Conservation (phyloP, 2,113 vertebrate genomes). For the Dromas ardeola region DNA sequence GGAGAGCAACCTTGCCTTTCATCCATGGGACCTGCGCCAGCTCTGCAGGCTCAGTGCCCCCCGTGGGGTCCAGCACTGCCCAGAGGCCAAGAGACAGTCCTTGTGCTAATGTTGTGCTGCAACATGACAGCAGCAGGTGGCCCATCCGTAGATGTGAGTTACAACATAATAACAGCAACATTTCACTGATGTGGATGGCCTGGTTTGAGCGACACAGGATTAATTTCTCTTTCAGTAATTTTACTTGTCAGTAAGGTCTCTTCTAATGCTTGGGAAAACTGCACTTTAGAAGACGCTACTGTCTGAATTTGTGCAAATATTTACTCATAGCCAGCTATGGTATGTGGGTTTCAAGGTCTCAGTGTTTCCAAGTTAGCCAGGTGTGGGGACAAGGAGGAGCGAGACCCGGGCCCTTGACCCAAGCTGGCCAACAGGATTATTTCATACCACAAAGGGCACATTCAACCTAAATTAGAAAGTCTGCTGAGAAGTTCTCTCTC, state of each 20-base stretch:
- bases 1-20: not conserved
- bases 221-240: not conserved
- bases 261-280: not conserved
- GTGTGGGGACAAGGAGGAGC: not conserved
- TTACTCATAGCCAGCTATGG: too few relatives aligned
- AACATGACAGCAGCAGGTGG: not conserved
- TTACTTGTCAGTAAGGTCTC: not conserved
- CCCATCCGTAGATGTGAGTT: accelerated
- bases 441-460: not conserved
- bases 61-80: not conserved
- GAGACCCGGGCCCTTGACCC: not conserved
- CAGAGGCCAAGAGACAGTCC: not conserved
- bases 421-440: not conserved
- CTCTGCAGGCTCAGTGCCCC: accelerated
- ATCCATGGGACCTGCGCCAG: not conserved
- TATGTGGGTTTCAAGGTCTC: not conserved
- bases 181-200: not conserved
- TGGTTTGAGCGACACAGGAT: not conserved
- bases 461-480: not conserved
- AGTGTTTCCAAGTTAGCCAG: not conserved
- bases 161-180: accelerated
- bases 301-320: not conserved
- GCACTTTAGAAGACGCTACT: not conserved
- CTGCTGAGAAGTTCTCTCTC: not conserved
- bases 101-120: not conserved